Base-by-base conservation (phyloP, 2,888 invertebrate species). In the Anthrax anthrax region DNA sequence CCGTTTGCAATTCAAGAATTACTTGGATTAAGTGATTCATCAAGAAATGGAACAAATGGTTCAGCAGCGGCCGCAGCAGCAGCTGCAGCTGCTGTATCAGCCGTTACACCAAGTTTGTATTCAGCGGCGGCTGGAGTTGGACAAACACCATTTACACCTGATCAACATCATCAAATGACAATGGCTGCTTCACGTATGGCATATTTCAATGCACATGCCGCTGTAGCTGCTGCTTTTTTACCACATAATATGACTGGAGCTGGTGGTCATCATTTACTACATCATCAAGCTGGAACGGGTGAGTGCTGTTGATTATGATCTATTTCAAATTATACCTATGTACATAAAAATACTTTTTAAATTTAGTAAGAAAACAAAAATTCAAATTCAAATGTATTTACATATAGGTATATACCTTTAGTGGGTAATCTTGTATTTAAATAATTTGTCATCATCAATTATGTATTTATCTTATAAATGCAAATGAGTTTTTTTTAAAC, bases 151-250 rank as follows among this genome's bases (percentile, higher is more conserved):
- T 56, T 58, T 48, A 49, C 55, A 44, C 48, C 58, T 47, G 51
- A 60, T 47, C 62, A 62, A 29, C 65, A 66, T 51, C 64, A 65
- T 52, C 66, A 66, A 54, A 58, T 67, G 60, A 65, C 67, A 49
- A 67, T 67, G 65, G 67, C 66, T 43, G 80, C 80, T 45, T 83
- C 83, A 58, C 73, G 89, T 38, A 88, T 89, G 78, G 87, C 87
- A 48, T 90, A 90, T 67, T 84, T 90, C 68, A 89, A 89, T 70
- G 88, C 88, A 43, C 88, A 89, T 64, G 88, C 89, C 38, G 88
- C 89, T n/a, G 88, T 88, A 41, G 88, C 87, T 10, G 88, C 88
- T 16, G 88, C 88, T 41, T 88, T 88, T 69, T 69, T 88, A 58
- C 87, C 86, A 27, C 80, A 81, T 59, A 76, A 78, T 58, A 79